Base-by-base conservation (phyloP, 2,888 invertebrate species). In the Pteria penguin region DNA sequence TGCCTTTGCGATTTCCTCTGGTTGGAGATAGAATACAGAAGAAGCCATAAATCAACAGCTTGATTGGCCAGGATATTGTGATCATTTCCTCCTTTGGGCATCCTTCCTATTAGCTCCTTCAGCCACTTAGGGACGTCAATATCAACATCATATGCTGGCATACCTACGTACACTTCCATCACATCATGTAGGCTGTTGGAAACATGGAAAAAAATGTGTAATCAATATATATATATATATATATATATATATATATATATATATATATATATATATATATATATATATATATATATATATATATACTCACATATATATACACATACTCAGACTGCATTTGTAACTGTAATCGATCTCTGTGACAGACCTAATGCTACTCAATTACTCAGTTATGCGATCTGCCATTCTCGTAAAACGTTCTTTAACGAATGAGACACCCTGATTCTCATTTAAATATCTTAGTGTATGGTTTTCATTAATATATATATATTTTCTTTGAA, bases 31-130 rank as follows among this genome's bases (percentile, higher is more conserved):
- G 54, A 22, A 52, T 55, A 72, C 33, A 72, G 29, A 55, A 52
- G 54, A 4, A 72, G 55, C 71, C 71, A 72, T 14, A 54, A 22
- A 55, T 63, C 55, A 0, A 72, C 71, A 32, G 63, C 62, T 31
- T 72, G 71, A 8, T 24, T 33, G 24, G 31, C 52, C 1, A 72
- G 54, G 14, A 72, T 54, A 5, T 52, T 55, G 5, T 62, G 33
- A 0, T 18, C 14, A 45, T 22, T 24, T 5, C 31, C 71, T 24
- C 24, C 54, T 32, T 63, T 55, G n/a, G 67, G 67, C 31, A 72
- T 62, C 55, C 57, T 72, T 5, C 29, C 24, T n/a, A 63, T 27
- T 4, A 55, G n/a, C 8, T 62, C 71, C 4, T 3, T 33, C 54
- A 63, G 36, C 71, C 71, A 72, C 24, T 54, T 63, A 29, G 71